phyloP scores from a whole-genome alignment of 2,797 vertebrate species.

The Limnodromus scolopaceus region DNA sequence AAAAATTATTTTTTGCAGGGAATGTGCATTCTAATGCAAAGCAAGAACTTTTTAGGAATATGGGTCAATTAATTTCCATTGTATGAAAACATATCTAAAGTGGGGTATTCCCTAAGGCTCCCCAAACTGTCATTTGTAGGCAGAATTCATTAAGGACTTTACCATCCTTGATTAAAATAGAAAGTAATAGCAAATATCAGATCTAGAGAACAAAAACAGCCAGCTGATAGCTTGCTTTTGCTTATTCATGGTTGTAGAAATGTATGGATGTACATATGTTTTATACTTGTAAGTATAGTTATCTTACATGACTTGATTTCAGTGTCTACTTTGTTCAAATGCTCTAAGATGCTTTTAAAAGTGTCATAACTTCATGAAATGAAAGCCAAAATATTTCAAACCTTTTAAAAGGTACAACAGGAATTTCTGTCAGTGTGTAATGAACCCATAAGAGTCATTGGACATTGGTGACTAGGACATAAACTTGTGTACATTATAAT shows the following conservation, averaged over 20 bases:
- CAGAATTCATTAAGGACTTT: constrained; percentile 3
- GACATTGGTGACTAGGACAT: not conserved
- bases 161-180: not conserved
- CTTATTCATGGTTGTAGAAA: not conserved
- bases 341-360: not conserved
- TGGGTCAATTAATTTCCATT: constrained; percentile 14
- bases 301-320: not conserved
- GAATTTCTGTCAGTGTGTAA: not conserved
- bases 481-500: not conserved
- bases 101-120: not conserved
- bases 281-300: not conserved
- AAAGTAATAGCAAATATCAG: not conserved
- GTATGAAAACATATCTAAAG: constrained; percentile 8
- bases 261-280: not conserved
- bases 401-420: not conserved
- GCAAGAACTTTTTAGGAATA: not conserved
- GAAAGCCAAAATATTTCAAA: not conserved
- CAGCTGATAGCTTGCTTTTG: not conserved
- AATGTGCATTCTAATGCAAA: constrained; percentile 24
- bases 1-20: constrained; percentile 8
- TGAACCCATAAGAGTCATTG: not conserved
- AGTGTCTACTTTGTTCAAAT: not conserved
- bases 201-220: not conserved
- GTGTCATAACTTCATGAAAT: not conserved
- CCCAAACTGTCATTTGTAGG: not conserved